Evolutionary conservation across 2,888 invertebrate species (phyloP), one percentile per base, ranked within the genome.

Genomic region (Plusia festucae): DNA sequence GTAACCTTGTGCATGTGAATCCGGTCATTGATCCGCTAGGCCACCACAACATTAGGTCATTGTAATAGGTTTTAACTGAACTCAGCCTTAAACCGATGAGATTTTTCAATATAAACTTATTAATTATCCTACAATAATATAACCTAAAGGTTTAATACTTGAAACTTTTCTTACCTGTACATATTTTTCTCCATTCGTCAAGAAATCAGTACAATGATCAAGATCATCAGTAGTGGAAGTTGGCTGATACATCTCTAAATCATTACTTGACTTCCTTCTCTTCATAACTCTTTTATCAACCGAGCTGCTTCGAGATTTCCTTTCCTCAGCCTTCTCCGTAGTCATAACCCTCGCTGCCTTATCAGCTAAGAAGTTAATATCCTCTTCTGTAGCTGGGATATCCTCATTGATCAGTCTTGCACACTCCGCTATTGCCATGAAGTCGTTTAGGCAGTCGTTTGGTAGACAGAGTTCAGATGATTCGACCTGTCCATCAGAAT

Each of bases 311-410:
- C 89, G 77, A 0, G 85, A 85, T 2, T 75, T 80, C 46, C 78
- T 84, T 8, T 82, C 84, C 11, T 88, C 90, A 0, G 87, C 88
- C 56, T 87, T 91, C 15, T 94, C 94, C 0, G 93, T 92, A 1
- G 93, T 94, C 93, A 93, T 93, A 0, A 94, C 92, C 55, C 91
- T 89, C 0, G 95, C 94, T 59, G 93, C 93, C 73, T 93, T 93
- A 61, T 94, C 94, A 0, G 94, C 93, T 60, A 95, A 71, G 58
- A 88, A 91, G 70, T 92, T 92, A 0, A 94, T 91, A 77, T 92
- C 93, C 15, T 93, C 94, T 65, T 94, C 94, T 0, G 89, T 90
- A 0, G 87, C 82, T 0, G 90, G 85, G 7, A 93, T 52, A 1
- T 88, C 88, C 18, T 88, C 87, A 34, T 85, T 87, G 0, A 93